Evolutionary conservation across 2,797 vertebrate genomes (phyloP), one percentile per base, ranked within the genome.

Genomic region (Arremon aurantiirostris): DNA sequence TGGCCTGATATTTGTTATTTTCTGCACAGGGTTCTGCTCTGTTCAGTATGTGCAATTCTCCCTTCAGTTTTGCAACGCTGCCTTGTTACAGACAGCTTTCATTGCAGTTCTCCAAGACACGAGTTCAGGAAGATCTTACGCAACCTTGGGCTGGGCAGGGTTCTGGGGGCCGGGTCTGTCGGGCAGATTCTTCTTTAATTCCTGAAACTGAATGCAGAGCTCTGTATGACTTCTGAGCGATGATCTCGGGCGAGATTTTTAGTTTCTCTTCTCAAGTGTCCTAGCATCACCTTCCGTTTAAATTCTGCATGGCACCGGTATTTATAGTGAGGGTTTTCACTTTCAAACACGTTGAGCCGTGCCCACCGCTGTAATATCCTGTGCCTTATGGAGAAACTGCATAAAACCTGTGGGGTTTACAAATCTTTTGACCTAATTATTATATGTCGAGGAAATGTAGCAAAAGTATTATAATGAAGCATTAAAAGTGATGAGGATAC

Each of bases 111-210:
- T 37, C 7, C 13, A 55, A 57, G 21, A 19, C 8, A 32, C 0
- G 0, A 47, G 16, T 49, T 64, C 42, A 50, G 41, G 35, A 30
- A 71, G 4, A 46, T 53, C 26, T 59, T 37, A 42, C 23, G 7
- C 42, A 76, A 8, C 3, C 4, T 32, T 70, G 5, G 12, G 8
- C 7, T 6, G 1, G 9, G 9, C 14, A 9, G n/a, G 3, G 14
- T 3, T 9, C 7, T 14, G 9, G 2, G 3, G 8, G 3, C 1
- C 0, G 18, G 8, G 3, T 32, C 53, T 71, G 7, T 16, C 8
- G 47, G 8, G 2, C 17, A 42, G 6, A 26, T 61, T 82, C 2
- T 55, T 9, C 52, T 50, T 46, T 18, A 5, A 5, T 73, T 63
- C 11, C 2, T 52, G 59, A 79, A 63, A 17, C 6, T 26, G 28